Evolutionary conservation across 2,797 vertebrate species (phyloP).

Genomic region (Aeoliscus strigatus): DNA sequence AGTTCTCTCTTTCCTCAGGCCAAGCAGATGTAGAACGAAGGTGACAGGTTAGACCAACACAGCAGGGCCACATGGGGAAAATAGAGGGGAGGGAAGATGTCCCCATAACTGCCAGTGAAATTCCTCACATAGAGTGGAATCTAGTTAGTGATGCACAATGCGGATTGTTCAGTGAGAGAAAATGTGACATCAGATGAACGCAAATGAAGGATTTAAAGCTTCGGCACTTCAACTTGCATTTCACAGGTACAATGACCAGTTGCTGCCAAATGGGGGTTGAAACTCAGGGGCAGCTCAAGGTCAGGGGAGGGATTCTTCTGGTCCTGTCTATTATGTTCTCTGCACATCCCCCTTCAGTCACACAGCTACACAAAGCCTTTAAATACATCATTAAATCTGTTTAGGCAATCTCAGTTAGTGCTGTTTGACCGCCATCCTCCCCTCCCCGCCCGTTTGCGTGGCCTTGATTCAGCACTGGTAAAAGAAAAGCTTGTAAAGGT

Average conservation of each 20-base stretch:
- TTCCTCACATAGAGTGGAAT: conserved; percentile 33
- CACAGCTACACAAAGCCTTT: conserved; percentile 53
- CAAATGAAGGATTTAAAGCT: no score
- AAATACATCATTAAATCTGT: conserved; percentile 53
- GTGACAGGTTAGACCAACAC: conserved; percentile 51
- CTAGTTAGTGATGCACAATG: conserved; percentile 20
- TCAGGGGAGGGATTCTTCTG: conserved; percentile 26
- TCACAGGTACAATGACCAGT: conserved; percentile 64
- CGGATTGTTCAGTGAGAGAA: conserved; percentile 18
- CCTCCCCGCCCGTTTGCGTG: conserved; percentile 35
- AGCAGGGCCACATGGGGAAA: conserved; percentile 53
- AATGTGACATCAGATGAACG: no score
- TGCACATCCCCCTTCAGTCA: conserved; percentile 34
- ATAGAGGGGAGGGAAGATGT: conserved; percentile 25
- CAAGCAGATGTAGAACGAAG: conserved; percentile 45
- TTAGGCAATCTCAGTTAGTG: conserved; percentile 58
- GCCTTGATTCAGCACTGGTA: conserved; percentile 22
- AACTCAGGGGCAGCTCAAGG: conserved; percentile 32
- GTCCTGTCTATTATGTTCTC: conserved; percentile 33
- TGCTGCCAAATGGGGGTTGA: conserved; percentile 39
- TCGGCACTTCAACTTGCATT: no score
- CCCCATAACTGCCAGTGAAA: conserved; percentile 15
- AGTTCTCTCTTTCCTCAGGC: conserved; percentile 40
- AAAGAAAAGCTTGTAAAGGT: conserved; percentile 27
- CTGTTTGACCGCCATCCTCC: conserved; percentile 32